Conservation (phyloP, 1,140 invertebrate genomes). For the Drosophila nasuta region DNA sequence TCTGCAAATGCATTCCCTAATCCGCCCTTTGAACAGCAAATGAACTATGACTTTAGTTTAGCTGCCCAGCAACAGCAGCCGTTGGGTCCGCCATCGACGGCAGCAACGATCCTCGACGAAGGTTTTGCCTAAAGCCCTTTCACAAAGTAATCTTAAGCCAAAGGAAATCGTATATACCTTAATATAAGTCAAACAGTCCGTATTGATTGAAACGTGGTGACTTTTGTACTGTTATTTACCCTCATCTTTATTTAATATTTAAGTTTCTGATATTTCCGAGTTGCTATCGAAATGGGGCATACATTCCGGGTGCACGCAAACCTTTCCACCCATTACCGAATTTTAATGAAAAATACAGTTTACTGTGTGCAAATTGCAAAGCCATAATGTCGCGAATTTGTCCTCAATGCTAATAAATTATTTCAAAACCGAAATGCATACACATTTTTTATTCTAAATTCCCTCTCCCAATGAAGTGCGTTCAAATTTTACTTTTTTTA, state of each 20-base stretch:
- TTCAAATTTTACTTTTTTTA: constrained; percentile 30
- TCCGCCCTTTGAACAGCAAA: constrained; percentile 64
- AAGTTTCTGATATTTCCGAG: constrained; percentile 15
- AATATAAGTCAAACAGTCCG: background rate
- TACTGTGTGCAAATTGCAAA: background rate
- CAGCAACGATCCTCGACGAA: constrained; percentile 51
- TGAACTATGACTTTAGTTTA: constrained; percentile 71
- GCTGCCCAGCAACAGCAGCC: constrained; percentile 66
- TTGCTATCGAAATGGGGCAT: background rate
- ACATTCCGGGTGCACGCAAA: constrained; percentile 4
- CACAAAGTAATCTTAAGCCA: constrained; percentile 36
- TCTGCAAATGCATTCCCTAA: constrained; percentile 65
- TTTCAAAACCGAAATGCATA: background rate
- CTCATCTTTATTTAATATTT: constrained; percentile 22
- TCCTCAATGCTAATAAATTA: background rate
- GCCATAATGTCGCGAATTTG: constrained; percentile 3
- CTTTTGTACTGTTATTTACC: constrained; percentile 15
- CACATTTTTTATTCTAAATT: background rate
- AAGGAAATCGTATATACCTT: constrained; percentile 28
- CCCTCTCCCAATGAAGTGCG: background rate
- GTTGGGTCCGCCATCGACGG: constrained; percentile 63
- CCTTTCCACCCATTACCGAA: background rate
- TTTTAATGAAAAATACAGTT: background rate
- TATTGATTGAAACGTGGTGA: constrained; percentile 5
- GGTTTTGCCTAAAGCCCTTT: constrained; percentile 53